Evolutionary conservation across 2,797 vertebrate genomes (phyloP).

Genomic region (Fratercula arctica): DNA sequence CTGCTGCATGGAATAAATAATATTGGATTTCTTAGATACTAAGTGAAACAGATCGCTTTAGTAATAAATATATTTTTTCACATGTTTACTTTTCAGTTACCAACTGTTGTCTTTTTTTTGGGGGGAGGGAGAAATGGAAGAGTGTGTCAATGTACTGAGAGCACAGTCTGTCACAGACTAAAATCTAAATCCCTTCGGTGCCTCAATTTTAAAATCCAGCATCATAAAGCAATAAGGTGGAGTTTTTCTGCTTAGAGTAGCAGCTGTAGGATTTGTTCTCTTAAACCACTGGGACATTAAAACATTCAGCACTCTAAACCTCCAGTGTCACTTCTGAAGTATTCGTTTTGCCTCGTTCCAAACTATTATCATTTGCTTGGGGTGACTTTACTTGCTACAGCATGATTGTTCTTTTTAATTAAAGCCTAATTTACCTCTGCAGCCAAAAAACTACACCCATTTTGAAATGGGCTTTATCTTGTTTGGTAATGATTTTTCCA

Average conservation of each 20-base stretch:
- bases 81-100: conserved; percentile 31
- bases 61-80: conserved; percentile 36
- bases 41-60: conserved; percentile 3
- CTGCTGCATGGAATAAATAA: not conserved
- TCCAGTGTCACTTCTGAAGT: conserved; percentile 15
- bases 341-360: conserved; percentile 55
- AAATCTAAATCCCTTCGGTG: conserved; percentile 43
- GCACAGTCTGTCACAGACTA: conserved; percentile 47
- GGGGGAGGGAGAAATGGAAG: not conserved
- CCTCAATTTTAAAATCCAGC: conserved; percentile 45
- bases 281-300: conserved; percentile 52
- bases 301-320: conserved; percentile 22
- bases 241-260: conserved; percentile 55
- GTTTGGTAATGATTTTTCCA: not conserved
- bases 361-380: conserved; percentile 60
- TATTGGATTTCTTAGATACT: not conserved
- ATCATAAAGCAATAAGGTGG: conserved; percentile 32
- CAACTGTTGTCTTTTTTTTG: not conserved
- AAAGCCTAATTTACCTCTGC: conserved; percentile 55
- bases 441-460: not conserved
- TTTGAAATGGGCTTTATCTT: not conserved
- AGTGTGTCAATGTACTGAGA: not conserved
- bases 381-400: conserved; percentile 43
- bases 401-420: conserved; percentile 64
- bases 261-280: conserved; percentile 50